Percentiles rank a stretch among this genome's conserved stretches.
phyloP scores from a whole-genome alignment of 2,888 invertebrate genomes.

The Mycalesis mineus region DNA sequence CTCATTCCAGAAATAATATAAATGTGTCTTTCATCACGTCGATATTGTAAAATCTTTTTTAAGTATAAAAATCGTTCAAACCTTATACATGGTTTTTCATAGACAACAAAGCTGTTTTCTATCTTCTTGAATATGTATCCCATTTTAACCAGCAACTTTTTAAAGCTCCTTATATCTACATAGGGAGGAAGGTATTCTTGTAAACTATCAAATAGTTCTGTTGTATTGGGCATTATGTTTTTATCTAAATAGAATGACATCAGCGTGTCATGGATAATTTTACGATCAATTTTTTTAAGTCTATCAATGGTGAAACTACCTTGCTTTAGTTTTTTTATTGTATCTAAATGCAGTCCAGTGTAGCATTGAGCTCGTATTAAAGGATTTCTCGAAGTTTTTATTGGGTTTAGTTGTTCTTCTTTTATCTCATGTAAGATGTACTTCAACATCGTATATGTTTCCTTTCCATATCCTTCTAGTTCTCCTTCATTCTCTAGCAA shows the following conservation, averaged over 20 bases:
- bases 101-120: constrained; percentile 5
- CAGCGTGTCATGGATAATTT: constrained; percentile 9
- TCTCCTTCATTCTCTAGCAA: not conserved
- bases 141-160: constrained; percentile 15
- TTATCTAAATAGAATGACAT: constrained; percentile 7
- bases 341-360: constrained; percentile 3
- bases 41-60: constrained; percentile 13
- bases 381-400: no score
- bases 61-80: constrained; percentile 20
- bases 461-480: constrained; percentile 1
- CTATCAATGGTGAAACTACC: not conserved
- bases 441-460: constrained; percentile 17
- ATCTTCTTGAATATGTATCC: constrained; percentile 21
- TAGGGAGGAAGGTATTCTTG: constrained; percentile 8
- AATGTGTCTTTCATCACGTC: constrained; percentile 3
- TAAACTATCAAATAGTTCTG: constrained; percentile 12
- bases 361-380: constrained; percentile 4
- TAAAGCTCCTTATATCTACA: constrained; percentile 17
- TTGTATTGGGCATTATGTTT: constrained; percentile 7
- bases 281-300: constrained; percentile 8
- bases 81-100: constrained; percentile 16
- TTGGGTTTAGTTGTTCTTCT: not conserved
- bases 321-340: not conserved
- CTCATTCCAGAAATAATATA: constrained; percentile 15
- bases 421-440: constrained; percentile 6